These are phyloP conservation scores for Coenobita brevimanus DNA, from an alignment of 1,140 invertebrate species.

Conservation along the genomic window DNA sequence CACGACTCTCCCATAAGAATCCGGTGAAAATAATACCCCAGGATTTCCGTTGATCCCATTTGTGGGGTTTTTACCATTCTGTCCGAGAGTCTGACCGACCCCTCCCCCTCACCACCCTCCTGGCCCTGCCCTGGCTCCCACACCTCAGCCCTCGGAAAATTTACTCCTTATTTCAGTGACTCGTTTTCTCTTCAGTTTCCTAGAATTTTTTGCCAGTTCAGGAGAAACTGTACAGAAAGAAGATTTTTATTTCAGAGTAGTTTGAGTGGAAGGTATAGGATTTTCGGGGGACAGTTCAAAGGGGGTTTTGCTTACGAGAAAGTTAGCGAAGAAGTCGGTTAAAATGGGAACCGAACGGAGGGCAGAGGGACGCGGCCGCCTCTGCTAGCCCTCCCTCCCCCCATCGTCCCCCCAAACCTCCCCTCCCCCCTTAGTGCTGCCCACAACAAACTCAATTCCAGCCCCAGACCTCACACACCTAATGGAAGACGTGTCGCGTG, in stretches of 20 bases:
- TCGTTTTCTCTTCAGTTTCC: not conserved
- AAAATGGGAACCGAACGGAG: conserved; percentile 15
- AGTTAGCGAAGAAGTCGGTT: conserved; percentile 16
- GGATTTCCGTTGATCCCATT: conserved; percentile 49
- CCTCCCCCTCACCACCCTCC: too few relatives aligned
- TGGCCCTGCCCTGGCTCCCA: not conserved
- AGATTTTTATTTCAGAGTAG: too few relatives aligned
- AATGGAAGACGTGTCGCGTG: conserved; percentile 60
- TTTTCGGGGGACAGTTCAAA: too few relatives aligned
- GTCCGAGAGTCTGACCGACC: conserved; percentile 41
- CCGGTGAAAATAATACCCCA: conserved; percentile 51
- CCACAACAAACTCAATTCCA: conserved; percentile 63
- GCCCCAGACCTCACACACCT: conserved; percentile 58
- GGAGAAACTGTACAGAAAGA: too few relatives aligned
- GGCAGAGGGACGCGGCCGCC: not conserved
- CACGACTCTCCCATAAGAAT: conserved; percentile 53
- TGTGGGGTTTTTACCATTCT: conserved; percentile 58
- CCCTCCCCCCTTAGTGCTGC: conserved; percentile 32
- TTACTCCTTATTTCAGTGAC: not conserved
- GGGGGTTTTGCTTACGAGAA: not conserved
- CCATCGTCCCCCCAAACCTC: conserved; percentile 19
- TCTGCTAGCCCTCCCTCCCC: not conserved
- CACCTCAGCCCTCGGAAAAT: conserved; percentile 9
- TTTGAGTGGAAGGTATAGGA: too few relatives aligned
- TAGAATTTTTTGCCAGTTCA: not conserved